Conservation (phyloP, 2,113 vertebrate genomes). For the Cynoglossus semilaevis region DNA sequence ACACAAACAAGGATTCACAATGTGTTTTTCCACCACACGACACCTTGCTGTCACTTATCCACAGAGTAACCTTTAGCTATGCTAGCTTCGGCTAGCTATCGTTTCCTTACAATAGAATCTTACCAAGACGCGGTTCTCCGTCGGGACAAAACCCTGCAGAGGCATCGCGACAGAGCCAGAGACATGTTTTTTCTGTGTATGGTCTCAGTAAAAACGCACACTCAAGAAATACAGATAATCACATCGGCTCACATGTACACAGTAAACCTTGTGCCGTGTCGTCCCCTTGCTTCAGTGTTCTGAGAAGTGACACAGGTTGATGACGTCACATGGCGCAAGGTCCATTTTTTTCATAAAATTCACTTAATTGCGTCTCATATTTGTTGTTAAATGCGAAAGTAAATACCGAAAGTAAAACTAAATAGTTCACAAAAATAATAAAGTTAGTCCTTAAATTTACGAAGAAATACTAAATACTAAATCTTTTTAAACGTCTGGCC, state of each 20-base stretch:
- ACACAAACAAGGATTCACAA: conserved; percentile 1
- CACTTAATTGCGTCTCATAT: no score
- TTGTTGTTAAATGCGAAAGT: no score
- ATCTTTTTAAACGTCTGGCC: no score
- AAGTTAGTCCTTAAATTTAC: no score
- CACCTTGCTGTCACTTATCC: neutral
- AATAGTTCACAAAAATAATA: no score
- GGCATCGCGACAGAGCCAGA: conserved; percentile 28
- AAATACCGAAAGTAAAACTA: no score
- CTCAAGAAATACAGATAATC: neutral
- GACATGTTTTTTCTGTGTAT: conserved; percentile 45
- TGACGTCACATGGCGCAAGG: conserved; percentile 36
- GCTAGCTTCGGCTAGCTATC: conserved; percentile 14
- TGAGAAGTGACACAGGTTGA: conserved; percentile 26
- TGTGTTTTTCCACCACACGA: neutral
- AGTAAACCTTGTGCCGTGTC: neutral
- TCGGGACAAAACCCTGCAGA: conserved; percentile 47
- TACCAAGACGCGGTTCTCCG: conserved; percentile 47
- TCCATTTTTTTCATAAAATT: no score
- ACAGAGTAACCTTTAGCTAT: conserved; percentile 22
- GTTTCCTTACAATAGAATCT: conserved; percentile 3
- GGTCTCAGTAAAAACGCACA: conserved; percentile 4
- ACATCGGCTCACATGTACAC: conserved; percentile 4
- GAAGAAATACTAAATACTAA: no score
- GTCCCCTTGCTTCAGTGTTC: neutral